Evolutionary conservation across 2,113 vertebrate species (phyloP), one percentile per base, ranked within the genome.

Genomic region (Tympanuchus pallidicinctus): DNA sequence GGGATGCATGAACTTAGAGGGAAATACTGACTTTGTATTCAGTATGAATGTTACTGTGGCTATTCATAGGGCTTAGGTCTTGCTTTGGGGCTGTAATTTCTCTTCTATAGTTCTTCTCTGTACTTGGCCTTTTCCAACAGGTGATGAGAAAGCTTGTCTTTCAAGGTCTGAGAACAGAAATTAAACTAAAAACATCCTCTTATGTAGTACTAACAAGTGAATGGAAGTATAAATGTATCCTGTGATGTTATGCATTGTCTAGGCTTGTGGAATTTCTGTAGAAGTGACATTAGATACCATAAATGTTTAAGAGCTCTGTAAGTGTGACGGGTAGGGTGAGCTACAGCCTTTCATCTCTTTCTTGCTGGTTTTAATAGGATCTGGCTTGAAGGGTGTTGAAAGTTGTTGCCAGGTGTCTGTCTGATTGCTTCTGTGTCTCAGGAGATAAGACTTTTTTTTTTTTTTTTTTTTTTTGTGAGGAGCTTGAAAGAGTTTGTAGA

Each of bases 241-340:
- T 89, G 4, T 96, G 72, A 92, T 92, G 75, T 91, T 89, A 86
- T 87, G 47, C 75, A 87, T 92, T 95, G 89, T 94, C 82, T 94
- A n/a, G 9, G 5, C 67, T 91, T 85, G 82, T 86, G 91, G 71
- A 94, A 92, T 89, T 87, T 89, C 67, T 95, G 11, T 43, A 80
- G 84, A 74, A 52, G 82, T 50, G 82, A 77, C 0, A 5, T 85
- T 74, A 88, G 72, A 36, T 67, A 86, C 75, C 1, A 10, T 85
- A 88, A 91, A 93, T 80, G 72, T 93, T 93, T 93, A 79, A 91
- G 43, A 91, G 34, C 80, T 64, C 77, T 80, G 34, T 85, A 82
- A 91, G 50, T 60, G 75, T 85, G 87, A 82, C 78, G 76, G 75
- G 94, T 92, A 92, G 79, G 65, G 92, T 0, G 0, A 89, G 89